Evolutionary conservation across 2,797 vertebrate species (phyloP), one percentile per base, ranked within the genome.

Genomic region (Octomys mimax): DNA sequence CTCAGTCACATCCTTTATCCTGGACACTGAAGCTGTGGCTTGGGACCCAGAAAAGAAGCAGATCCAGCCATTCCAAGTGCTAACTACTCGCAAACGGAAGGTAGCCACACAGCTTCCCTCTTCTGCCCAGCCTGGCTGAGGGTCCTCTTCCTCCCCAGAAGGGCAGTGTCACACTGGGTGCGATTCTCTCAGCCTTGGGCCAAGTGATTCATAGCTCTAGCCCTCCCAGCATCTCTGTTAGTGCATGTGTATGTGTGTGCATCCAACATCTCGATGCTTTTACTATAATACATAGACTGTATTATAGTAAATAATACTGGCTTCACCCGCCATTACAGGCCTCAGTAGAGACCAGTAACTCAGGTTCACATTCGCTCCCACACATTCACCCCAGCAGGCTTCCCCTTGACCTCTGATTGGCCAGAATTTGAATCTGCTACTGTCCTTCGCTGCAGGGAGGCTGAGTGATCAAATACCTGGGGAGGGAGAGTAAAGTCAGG

Each of bases 41-140:
- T 99, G 99, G 99, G 99, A 99, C 96, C 97, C 97, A 5, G 99
- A 99, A 96, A 99, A 99, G 98, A 99, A 99, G 87, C 99, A 99
- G 97, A 99, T 99, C 94, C 99, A 99, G 92, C 99, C 99, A 0
- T 99, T 99, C 98, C 99, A 99, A 98, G 99, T 99, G 75, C 99
- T 99, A 89, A 99, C 99, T 97, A 99, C 99, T 0, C 98, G 99
- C 3, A 99, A 99, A 97, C 99, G 99, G 95, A 99, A 99, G 99
- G 99, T 99, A 97, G 11, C 82, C 33, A 19, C 2, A 28, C 59
- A 1, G 26, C 4, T 8, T 16, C 1, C 8, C 6, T 21, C 33
- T n/a, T 70, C 66, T 57, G 14, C 54, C 66, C 14, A 16, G 26
- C 49, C 49, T 64, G 75, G 16, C 49, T 52, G 18, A 2, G 10